Evolutionary conservation across 2,797 vertebrate species (phyloP), one percentile per base, ranked within the genome.

Genomic region (Neoniphon sammara): DNA sequence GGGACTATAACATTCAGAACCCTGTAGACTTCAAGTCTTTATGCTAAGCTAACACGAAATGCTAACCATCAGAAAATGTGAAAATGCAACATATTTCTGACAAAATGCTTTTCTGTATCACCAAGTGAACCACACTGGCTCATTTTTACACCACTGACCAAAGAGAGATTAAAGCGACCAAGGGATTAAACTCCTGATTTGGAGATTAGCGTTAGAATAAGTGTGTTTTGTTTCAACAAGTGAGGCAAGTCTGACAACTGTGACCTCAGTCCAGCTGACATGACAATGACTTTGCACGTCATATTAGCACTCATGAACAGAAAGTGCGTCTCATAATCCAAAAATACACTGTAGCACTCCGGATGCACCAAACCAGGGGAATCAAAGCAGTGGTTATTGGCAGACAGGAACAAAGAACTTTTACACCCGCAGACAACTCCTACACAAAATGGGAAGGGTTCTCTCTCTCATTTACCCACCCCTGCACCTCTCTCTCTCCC

Each of bases 331-430:
- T 36, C 5, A 36, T 1, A 10, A 6, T 36, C 34, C 34, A 5
- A 36, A 36, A 36, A 36, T 36, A 36, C 34, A 34, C 52, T 54
- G 69, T 65, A 36, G 30, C 36, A 8, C 36, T 67, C 62, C 25
- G 36, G 52, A 61, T 42, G 10, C 39, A 10, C 39, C 39, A 10
- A 14, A 10, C 39, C 11, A 12, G 39, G 39, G 47, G 47, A 47
- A 58, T 39, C 39, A 39, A 17, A 31, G 53, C 44, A n/a, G 39
- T 27, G 12, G 42, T 67, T 31, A 69, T 67, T 31, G 66, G 59
- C 53, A 34, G 21, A 72, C 67, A 56, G 57, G 74, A 81, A 71
- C 57, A 75, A 82, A 75, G n/a, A 75, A 36, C 46, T 67, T 70
- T 55, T 71, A 75, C 39, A 69, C 46, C 53, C 66, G 64, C 70